Percentiles rank a stretch among this genome's conserved stretches.
Evolutionary conservation across 2,888 invertebrate genomes (phyloP).

Genomic region (Bombylius major): DNA sequence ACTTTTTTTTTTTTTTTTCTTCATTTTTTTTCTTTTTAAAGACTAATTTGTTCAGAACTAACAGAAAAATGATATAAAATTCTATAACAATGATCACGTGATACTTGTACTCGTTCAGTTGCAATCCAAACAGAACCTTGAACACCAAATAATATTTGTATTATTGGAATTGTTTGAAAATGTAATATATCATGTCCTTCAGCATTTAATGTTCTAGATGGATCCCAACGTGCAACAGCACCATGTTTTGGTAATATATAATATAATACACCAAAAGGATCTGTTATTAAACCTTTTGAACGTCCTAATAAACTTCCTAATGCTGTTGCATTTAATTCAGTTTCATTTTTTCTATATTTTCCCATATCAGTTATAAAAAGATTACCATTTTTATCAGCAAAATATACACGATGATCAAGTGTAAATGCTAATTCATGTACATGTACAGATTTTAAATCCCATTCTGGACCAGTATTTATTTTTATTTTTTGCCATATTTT

Average conservation of each 20-base stretch:
- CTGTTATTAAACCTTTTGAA: constrained; percentile 13
- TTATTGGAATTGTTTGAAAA: constrained; percentile 11
- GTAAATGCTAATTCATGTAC: constrained; percentile 11
- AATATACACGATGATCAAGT: constrained; percentile 7
- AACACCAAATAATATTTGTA: constrained; percentile 17
- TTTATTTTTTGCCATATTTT: constrained; percentile 7
- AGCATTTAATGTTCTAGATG: constrained; percentile 11
- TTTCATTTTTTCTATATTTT: constrained; percentile 2
- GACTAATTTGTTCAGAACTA: neutral
- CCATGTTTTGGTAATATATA: constrained; percentile 15
- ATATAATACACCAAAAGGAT: constrained; percentile 12
- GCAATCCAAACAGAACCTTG: constrained; percentile 16
- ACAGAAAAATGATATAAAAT: constrained; percentile 2
- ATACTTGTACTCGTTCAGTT: constrained; percentile 4
- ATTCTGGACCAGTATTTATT: constrained; percentile 2
- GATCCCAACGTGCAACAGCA: constrained; percentile 16
- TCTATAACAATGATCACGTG: constrained; percentile 3
- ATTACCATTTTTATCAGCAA: constrained; percentile 8
- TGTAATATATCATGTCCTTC: constrained; percentile 17
- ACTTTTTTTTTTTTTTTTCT: too few relatives aligned
- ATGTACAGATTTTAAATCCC: constrained; percentile 7
- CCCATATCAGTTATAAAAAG: constrained; percentile 5
- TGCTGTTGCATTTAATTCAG: constrained; percentile 4
- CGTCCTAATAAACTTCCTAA: constrained; percentile 14
- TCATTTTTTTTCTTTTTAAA: too few relatives aligned